Base-by-base conservation (phyloP, 2,888 invertebrate genomes). In the Oasisia sp. region DNA sequence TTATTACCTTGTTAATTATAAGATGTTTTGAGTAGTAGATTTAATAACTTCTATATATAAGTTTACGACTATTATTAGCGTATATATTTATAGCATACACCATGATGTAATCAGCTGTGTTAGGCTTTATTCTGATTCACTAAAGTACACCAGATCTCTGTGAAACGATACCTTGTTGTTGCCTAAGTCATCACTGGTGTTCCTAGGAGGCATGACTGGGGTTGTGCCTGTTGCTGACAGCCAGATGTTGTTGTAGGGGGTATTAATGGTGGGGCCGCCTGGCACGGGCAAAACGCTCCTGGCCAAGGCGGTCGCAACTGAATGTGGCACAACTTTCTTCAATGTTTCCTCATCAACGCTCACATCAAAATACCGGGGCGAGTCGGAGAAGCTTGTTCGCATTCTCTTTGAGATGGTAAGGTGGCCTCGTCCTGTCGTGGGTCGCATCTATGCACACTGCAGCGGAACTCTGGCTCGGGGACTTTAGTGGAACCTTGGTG, bases 361-460 rank as follows among this genome's bases (percentile, higher is more conserved):
- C 93, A 99, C 99, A n/a, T 99, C 99, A 32, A 99, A 99, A 97
- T 99, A 99, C 97, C 97, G 99, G 92, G 99, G 99, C 32, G 99
- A 99, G 97, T 99, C 99, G 0, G 99, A 99, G 97, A 99, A 99
- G 97, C 98, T 99, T 95, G 99, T 99, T 94, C 97, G 99, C 93
- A 97, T 99, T 92, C 97, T 99, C 0, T 99, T 99, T 96, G 99
- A 99, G 97, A 99, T 99, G 99, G 98, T 98, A 96, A 96, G 95
- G 94, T 74, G 98, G 12, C 14, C 19, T 74, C 74, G n/a, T 74
- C 74, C 19, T 4, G 27, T n/a, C 27, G n/a, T 7, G 27, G 27
- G 74, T 19, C 74, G n/a, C 74, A 74, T 1, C 19, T 74, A 74
- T 27, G 74, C 27, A 74, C 74, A 74, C 74, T 27, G 74, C 74